Evolutionary conservation across 1,140 invertebrate species (phyloP).

Genomic region (Ips nitidus): DNA sequence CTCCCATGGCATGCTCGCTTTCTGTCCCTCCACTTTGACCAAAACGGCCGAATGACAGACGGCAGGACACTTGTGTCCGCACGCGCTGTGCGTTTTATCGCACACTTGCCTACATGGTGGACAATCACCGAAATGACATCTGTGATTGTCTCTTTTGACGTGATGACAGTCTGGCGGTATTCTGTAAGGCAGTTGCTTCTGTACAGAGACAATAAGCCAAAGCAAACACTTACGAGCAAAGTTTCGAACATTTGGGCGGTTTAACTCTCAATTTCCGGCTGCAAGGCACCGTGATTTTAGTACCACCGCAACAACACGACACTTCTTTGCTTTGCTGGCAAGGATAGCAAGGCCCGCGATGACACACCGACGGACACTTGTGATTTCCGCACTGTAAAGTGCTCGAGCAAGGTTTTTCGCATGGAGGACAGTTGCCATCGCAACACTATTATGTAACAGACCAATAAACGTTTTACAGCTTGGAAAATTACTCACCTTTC

Average conservation of each 20-base stretch:
- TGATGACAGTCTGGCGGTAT: conserved; percentile 79
- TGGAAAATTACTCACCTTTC: conserved; percentile 62
- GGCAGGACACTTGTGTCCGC: conserved; percentile 74
- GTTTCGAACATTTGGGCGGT: conserved; percentile 74
- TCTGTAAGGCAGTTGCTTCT: conserved; percentile 51
- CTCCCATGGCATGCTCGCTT: conserved; percentile 78
- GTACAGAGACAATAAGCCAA: not conserved
- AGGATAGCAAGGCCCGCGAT: conserved; percentile 88
- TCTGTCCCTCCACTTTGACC: conserved; percentile 63
- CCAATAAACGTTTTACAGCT: not conserved
- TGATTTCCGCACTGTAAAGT: conserved; percentile 84
- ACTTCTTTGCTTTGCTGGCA: conserved; percentile 77
- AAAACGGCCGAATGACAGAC: conserved; percentile 80
- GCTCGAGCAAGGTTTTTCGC: conserved; percentile 85
- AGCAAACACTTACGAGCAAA: conserved; percentile 62
- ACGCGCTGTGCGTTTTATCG: conserved; percentile 60
- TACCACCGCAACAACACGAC: conserved; percentile 80
- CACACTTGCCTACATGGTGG: conserved; percentile 80
- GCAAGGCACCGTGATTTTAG: conserved; percentile 81
- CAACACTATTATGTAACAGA: conserved; percentile 65
- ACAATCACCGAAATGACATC: conserved; percentile 86
- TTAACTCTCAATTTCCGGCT: conserved; percentile 75
- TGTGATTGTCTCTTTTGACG: conserved; percentile 67
- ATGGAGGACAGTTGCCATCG: conserved; percentile 79
- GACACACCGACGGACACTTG: conserved; percentile 84